Evolutionary conservation across 23 tunicate species (phyloP).

Genomic region (Phallusia fumigata): DNA sequence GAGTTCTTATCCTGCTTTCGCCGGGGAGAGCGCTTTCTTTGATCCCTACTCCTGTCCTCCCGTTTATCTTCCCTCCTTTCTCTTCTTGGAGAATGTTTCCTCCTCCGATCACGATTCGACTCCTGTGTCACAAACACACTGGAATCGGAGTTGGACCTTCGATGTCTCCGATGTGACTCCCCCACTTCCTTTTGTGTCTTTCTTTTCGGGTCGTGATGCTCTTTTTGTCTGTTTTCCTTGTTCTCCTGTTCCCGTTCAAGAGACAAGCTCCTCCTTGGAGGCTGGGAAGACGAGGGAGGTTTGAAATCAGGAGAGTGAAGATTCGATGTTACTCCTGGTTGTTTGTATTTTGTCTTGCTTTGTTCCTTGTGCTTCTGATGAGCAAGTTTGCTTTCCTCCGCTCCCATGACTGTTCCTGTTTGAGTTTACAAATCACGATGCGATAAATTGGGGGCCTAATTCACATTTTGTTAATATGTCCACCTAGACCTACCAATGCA

Average conservation of each 20-base stretch:
- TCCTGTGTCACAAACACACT: not conserved
- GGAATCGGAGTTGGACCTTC: not conserved
- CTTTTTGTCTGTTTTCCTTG: not conserved
- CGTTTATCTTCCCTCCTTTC: not conserved
- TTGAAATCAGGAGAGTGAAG: not conserved
- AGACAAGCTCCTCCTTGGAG: slow-evolving; percentile 5
- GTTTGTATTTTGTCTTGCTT: not conserved
- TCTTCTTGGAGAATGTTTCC: not conserved
- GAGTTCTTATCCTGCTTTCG: not conserved
- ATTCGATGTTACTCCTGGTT: not conserved
- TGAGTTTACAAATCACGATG: no score
- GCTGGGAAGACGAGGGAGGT: not conserved
- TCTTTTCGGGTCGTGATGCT: not conserved
- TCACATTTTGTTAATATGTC: no score
- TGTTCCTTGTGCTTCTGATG: not conserved
- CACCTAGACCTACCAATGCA: no score
- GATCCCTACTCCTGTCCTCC: not conserved
- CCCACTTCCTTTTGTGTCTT: not conserved
- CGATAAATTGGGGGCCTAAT: no score
- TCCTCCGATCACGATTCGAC: not conserved
- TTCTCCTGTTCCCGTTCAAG: not conserved
- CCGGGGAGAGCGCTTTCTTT: not conserved
- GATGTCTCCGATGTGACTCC: not conserved
- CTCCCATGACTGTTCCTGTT: not conserved
- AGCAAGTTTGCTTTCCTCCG: not conserved